Evolutionary conservation across 2,797 vertebrate species (phyloP).

Genomic region (Propithecus perrieri): DNA sequence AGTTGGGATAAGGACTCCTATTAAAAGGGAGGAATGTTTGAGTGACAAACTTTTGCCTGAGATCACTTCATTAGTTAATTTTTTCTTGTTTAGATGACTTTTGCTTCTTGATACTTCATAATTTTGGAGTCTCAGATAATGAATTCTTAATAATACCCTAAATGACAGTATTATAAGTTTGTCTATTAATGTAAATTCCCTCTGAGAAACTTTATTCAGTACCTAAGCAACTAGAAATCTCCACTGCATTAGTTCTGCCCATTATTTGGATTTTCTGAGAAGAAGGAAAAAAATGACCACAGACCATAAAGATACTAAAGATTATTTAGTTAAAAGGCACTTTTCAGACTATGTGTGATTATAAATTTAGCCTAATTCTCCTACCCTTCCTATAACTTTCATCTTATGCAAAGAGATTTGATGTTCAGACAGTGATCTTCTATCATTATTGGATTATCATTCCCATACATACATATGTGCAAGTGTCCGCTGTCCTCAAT

Average conservation of each 20-base stretch:
- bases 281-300: conserved; percentile 38
- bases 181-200: conserved; percentile 23
- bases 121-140: conserved; percentile 23
- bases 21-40: conserved; percentile 21
- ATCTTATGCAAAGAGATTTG: background rate
- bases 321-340: conserved; percentile 26
- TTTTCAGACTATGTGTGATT: conserved; percentile 37
- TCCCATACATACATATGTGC: background rate
- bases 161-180: conserved; percentile 46
- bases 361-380: conserved; percentile 36
- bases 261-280: conserved; percentile 54
- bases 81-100: conserved; percentile 44
- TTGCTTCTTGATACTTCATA: conserved; percentile 19
- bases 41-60: conserved; percentile 48
- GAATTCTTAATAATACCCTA: conserved; percentile 41
- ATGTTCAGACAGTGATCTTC: conserved; percentile 21
- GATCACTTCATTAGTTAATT: conserved; percentile 33
- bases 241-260: conserved; percentile 42
- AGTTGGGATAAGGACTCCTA: background rate
- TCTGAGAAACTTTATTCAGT: conserved; percentile 43
- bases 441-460: background rate
- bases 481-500: background rate
- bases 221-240: background rate
- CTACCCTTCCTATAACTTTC: conserved; percentile 24
- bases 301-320: conserved; percentile 7